Conservation (phyloP, 2,888 invertebrate species). For the Lissonota sp. region DNA sequence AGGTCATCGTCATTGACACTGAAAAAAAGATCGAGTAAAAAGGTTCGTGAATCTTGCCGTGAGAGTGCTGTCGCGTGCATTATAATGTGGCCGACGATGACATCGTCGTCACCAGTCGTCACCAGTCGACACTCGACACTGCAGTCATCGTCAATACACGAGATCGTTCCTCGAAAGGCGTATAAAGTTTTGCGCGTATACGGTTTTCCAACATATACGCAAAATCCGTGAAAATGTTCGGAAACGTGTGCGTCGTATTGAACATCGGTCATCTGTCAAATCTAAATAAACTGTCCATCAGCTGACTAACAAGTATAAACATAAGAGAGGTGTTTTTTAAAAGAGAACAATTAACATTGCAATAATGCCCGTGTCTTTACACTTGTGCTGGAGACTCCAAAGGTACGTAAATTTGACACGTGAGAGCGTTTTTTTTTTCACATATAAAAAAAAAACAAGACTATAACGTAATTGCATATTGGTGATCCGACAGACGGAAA, state of each 20-base stretch:
- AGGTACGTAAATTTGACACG: conserved; percentile 72
- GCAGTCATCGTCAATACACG: not conserved
- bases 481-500: not conserved
- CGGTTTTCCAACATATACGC: conserved; percentile 32
- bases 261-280: conserved; percentile 66
- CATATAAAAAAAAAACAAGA: not conserved
- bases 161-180: conserved; percentile 23
- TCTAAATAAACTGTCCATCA: conserved; percentile 78
- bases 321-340: conserved; percentile 38
- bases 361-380: conserved; percentile 74
- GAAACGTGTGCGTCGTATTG: conserved; percentile 69
- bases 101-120: too few species aligned
- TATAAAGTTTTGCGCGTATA: conserved; percentile 26
- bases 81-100: too few species aligned
- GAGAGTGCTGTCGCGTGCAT: conserved; percentile 32
- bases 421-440: conserved; percentile 42
- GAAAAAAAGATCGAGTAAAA: conserved; percentile 17
- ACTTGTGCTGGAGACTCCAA: conserved; percentile 73
- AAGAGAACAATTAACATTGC: conserved; percentile 32
- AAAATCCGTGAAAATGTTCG: conserved; percentile 76
- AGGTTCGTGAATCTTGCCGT: not conserved
- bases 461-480: not conserved
- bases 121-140: too few species aligned
- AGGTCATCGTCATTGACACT: conserved; percentile 23
- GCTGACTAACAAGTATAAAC: conserved; percentile 73